Evolutionary conservation across 1,140 invertebrate species (phyloP).

Genomic region (Diorhabda sublineata): DNA sequence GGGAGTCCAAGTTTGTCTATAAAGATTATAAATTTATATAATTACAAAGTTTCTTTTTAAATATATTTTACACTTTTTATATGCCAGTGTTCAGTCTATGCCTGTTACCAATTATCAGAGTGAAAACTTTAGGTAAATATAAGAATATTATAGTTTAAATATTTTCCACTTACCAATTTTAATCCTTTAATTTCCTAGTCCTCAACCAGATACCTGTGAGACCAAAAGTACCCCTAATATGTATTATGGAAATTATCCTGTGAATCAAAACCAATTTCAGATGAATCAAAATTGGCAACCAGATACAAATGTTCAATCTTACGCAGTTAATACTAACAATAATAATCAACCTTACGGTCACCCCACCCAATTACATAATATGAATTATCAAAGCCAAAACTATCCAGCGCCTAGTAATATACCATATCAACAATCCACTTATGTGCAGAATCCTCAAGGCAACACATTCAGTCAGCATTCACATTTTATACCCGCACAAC

Average conservation of each 20-base stretch:
- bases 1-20: conserved; percentile 17
- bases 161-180: not conserved
- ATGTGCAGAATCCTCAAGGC: too few relatives aligned
- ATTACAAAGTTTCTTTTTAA: conserved; percentile 1
- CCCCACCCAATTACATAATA: not conserved
- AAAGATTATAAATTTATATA: not conserved
- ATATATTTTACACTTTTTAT: conserved; percentile 7
- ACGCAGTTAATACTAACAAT: too few relatives aligned
- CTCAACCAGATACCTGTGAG: conserved; percentile 3
- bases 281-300: not conserved
- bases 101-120: conserved; percentile 22
- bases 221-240: conserved; percentile 23
- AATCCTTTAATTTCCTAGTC: conserved; percentile 9
- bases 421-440: too few relatives aligned
- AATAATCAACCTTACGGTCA: not conserved
- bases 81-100: conserved; percentile 21
- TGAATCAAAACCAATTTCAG: not conserved
- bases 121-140: not conserved
- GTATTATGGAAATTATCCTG: not conserved
- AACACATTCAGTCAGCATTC: too few relatives aligned
- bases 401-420: not conserved
- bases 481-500: too few relatives aligned
- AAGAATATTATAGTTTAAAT: not conserved
- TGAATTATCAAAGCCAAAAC: not conserved
- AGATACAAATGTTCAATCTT: too few relatives aligned